Percentiles rank a stretch among this genome's conserved stretches.
Evolutionary conservation across 30 jellyfish, hydroid and myxozoan species (phyloP).

Genomic region (Aurelia coerulea): DNA sequence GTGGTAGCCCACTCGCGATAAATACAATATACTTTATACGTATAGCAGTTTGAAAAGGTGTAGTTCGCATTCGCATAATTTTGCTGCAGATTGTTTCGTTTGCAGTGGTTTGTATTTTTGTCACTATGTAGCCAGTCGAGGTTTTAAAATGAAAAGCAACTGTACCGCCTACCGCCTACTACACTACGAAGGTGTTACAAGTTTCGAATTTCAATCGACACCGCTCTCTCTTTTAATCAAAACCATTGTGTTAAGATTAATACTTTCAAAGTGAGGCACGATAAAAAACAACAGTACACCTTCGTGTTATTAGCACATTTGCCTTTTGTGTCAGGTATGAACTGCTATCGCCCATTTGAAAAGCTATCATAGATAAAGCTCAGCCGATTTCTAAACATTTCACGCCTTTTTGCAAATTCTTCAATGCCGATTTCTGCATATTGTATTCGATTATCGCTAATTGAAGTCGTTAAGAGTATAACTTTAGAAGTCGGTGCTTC

Average conservation of each 20-base stretch:
- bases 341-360: constrained; percentile 7
- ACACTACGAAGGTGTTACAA: constrained; percentile 14
- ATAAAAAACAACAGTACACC: constrained; percentile 16
- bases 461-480: background rate
- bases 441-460: constrained; percentile 16
- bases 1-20: too few species aligned
- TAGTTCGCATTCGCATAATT: too few species aligned
- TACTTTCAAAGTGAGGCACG: too few species aligned
- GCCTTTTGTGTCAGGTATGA: background rate
- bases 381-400: constrained; percentile 37
- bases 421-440: constrained; percentile 4
- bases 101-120: too few species aligned
- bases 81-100: too few species aligned
- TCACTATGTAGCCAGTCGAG: too few species aligned
- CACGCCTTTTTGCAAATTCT: constrained; percentile 16
- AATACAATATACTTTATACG: too few species aligned
- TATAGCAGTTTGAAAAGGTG: too few species aligned
- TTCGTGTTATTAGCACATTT: constrained; percentile 48
- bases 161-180: constrained; percentile 57
- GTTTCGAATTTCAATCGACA: constrained; percentile 5
- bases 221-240: constrained; percentile 10
- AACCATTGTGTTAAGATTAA: too few species aligned
- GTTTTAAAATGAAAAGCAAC: background rate
- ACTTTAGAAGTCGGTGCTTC: constrained; percentile 1
- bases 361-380: constrained; percentile 21